A percentile compares a stretch with the other conserved stretches of the same genome.
phyloP scores from a whole-genome alignment of 2,113 vertebrate genomes.

The Holacanthus passer region DNA sequence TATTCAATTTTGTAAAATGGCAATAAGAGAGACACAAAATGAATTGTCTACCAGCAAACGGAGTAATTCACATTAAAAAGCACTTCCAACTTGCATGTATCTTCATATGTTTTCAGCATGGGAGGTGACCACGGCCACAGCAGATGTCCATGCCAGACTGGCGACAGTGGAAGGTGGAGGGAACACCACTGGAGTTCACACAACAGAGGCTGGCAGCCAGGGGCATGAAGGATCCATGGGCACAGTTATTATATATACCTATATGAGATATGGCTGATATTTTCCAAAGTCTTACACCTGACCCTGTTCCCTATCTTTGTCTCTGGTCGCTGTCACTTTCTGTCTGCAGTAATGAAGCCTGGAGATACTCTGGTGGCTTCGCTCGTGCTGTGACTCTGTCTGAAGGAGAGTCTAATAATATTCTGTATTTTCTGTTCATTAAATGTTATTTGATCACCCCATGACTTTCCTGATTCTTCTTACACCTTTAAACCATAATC shows the following conservation, averaged over 20 bases:
- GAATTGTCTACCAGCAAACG: not conserved
- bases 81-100: not conserved
- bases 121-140: conserved; percentile 87
- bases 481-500: not conserved
- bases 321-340: not conserved
- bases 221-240: conserved; percentile 94
- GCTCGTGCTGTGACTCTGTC: conserved; percentile 83
- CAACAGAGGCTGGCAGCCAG: conserved; percentile 87
- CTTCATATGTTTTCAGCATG: conserved; percentile 73
- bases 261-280: not conserved
- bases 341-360: conserved; percentile 92
- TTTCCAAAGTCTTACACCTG: not conserved
- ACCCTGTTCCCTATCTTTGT: not conserved
- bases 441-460: conserved; percentile 63
- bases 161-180: conserved; percentile 90
- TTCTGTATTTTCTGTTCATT: conserved; percentile 71
- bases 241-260: conserved; percentile 83
- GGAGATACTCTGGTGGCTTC: conserved; percentile 90
- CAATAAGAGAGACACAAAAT: not conserved
- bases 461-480: not conserved
- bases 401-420: conserved; percentile 62
- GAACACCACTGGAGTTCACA: conserved; percentile 91
- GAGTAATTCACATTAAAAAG: not conserved
- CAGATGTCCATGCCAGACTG: conserved; percentile 90
- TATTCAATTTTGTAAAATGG: not conserved